A percentile compares a stretch with the other conserved stretches of the same genome.
phyloP scores from a whole-genome alignment of 2,797 vertebrate genomes.

The Dallia pectoralis region DNA sequence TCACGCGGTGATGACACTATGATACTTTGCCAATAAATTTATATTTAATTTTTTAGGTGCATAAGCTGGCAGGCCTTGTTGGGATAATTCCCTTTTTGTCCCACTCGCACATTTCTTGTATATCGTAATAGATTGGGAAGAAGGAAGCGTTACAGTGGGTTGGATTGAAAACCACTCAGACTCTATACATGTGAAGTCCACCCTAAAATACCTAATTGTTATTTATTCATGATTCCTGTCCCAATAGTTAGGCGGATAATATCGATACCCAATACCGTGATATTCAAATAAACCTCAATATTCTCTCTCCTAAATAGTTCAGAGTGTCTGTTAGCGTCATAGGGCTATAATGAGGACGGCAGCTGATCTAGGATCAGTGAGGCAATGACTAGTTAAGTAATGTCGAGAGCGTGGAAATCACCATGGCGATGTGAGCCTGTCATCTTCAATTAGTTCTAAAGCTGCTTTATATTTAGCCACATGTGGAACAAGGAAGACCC shows the following conservation, averaged over 20 bases:
- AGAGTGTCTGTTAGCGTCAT: neutral
- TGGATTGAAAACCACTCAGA: no score
- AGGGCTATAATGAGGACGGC: neutral
- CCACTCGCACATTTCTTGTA: no score
- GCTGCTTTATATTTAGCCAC: slow-evolving; percentile 1
- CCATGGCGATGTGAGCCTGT: neutral
- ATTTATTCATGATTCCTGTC: no score
- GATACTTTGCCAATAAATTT: neutral
- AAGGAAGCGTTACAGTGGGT: no score
- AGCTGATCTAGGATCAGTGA: slow-evolving; percentile 1
- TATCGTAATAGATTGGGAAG: no score
- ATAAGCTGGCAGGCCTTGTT: neutral
- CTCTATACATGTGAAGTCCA: no score
- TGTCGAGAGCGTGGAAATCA: neutral
- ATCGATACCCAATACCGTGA: no score
- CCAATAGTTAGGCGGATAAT: no score
- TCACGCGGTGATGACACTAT: no score
- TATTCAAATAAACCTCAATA: no score
- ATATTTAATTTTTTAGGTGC: neutral
- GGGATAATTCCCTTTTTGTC: neutral
- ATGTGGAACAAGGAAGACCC: slow-evolving; percentile 11
- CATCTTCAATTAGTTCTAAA: neutral
- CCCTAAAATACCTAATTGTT: no score
- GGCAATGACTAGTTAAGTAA: neutral
- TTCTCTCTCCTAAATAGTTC: neutral